Percentiles rank a stretch among this genome's conserved stretches.
Conservation (phyloP, 2,888 invertebrate species). For the Cantharis rufa region DNA sequence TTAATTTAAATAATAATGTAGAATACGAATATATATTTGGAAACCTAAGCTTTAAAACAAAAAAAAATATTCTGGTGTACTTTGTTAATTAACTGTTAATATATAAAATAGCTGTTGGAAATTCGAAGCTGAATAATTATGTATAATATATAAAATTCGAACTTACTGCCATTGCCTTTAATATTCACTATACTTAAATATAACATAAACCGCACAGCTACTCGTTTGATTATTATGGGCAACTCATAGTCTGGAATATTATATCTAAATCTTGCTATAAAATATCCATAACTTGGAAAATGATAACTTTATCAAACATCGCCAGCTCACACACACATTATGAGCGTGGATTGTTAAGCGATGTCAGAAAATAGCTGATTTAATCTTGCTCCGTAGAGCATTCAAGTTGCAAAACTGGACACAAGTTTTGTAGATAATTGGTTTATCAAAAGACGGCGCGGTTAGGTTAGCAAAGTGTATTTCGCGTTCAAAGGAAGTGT, state of each 20-base stretch:
- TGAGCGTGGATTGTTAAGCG: neutral
- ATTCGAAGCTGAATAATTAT: neutral
- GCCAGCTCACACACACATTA: neutral
- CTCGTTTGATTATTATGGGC: neutral
- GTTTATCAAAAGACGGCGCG: constrained; percentile 33
- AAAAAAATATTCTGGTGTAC: too few species aligned
- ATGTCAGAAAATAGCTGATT: constrained; percentile 12
- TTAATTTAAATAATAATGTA: neutral
- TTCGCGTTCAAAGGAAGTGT: constrained; percentile 30
- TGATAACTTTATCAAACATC: neutral
- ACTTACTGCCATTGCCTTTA: neutral
- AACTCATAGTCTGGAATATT: neutral
- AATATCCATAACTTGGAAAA: neutral
- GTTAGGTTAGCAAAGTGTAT: constrained; percentile 14
- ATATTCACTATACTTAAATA: neutral
- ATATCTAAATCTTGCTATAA: neutral
- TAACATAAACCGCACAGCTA: too few species aligned
- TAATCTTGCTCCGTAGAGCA: constrained; percentile 31
- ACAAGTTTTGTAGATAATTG: constrained; percentile 38
- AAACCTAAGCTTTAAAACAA: too few species aligned
- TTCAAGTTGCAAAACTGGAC: constrained; percentile 37
- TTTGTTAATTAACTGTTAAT: too few species aligned
- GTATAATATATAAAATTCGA: neutral
- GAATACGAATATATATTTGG: too few species aligned
- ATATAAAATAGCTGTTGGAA: neutral